phyloP scores from a whole-genome alignment of 2,797 vertebrate genomes.

The Amniataba percoides region DNA sequence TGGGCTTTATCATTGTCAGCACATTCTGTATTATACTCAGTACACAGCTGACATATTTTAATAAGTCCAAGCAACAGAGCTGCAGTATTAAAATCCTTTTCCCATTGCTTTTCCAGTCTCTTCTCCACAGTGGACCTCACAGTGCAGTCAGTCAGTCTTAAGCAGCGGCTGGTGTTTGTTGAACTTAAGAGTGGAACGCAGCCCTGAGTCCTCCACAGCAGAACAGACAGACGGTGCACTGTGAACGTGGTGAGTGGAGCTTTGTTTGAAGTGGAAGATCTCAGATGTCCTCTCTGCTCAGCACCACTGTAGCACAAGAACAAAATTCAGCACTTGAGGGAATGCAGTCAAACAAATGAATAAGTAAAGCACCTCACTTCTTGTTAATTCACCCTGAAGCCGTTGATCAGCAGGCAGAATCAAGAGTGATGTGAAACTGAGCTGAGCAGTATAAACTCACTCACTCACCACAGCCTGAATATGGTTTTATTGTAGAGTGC shows the following conservation, averaged over 20 bases:
- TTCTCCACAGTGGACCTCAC: neutral
- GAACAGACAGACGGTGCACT: neutral
- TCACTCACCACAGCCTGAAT: neutral
- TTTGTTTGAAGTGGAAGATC: constrained; percentile 26
- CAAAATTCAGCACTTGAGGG: constrained; percentile 32
- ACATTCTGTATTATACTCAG: neutral
- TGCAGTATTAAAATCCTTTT: neutral
- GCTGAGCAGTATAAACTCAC: constrained; percentile 28
- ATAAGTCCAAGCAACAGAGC: neutral
- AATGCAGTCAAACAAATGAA: constrained; percentile 58
- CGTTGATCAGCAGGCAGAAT: constrained; percentile 32
- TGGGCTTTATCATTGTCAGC: neutral
- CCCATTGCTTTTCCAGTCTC: neutral
- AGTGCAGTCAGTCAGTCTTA: neutral
- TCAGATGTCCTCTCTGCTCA: constrained; percentile 12
- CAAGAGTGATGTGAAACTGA: constrained; percentile 39
- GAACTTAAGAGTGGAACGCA: constrained; percentile 10
- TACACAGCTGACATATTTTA: constrained; percentile 6
- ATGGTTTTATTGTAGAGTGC: neutral
- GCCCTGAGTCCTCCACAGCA: constrained; percentile 13
- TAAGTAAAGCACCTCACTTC: constrained; percentile 46
- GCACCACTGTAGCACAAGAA: neutral
- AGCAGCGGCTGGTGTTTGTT: neutral
- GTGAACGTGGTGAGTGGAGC: constrained; percentile 16
- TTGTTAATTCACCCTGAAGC: constrained; percentile 57